phyloP scores from a whole-genome alignment of 2,888 invertebrate genomes.

The Beris chalybata region DNA sequence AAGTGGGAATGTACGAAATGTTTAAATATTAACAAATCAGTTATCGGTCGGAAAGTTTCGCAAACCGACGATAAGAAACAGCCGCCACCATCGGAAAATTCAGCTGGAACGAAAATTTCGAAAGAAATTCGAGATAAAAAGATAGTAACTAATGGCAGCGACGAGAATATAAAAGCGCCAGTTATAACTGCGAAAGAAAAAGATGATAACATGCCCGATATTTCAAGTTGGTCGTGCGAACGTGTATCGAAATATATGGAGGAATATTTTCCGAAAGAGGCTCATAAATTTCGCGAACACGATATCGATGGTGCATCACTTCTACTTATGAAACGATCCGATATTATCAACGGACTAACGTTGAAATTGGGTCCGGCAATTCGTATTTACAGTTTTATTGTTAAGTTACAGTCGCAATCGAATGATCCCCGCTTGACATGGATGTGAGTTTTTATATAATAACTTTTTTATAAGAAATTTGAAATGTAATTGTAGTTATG shows the following conservation, averaged over 20 bases:
- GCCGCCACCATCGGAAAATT: slow-evolving; percentile 4
- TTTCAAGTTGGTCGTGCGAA: slow-evolving; percentile 77
- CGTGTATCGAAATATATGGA: slow-evolving; percentile 81
- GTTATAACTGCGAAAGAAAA: not conserved
- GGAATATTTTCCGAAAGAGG: slow-evolving; percentile 77
- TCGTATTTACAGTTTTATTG: slow-evolving; percentile 78
- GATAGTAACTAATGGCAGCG: slow-evolving; percentile 34
- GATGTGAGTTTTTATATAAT: slow-evolving; percentile 38
- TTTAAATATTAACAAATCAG: slow-evolving; percentile 38
- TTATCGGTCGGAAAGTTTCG: slow-evolving; percentile 3
- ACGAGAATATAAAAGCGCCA: slow-evolving; percentile 24
- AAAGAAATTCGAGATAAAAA: slow-evolving; percentile 22
- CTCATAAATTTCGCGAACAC: slow-evolving; percentile 79
- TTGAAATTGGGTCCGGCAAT: slow-evolving; percentile 86
- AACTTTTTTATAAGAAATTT: too few relatives aligned
- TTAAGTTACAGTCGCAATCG: slow-evolving; percentile 77
- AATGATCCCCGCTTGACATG: slow-evolving; percentile 61
- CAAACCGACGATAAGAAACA: not conserved
- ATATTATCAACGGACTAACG: slow-evolving; percentile 79
- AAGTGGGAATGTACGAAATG: slow-evolving; percentile 77
- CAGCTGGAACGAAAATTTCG: slow-evolving; percentile 21
- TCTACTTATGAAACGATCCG: slow-evolving; percentile 78
- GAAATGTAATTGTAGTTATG: too few relatives aligned
- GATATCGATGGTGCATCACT: slow-evolving; percentile 91
- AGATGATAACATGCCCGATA: slow-evolving; percentile 65